Evolutionary conservation across 1,140 invertebrate genomes (phyloP).

Genomic region (Gonioctena quinquepunctata): DNA sequence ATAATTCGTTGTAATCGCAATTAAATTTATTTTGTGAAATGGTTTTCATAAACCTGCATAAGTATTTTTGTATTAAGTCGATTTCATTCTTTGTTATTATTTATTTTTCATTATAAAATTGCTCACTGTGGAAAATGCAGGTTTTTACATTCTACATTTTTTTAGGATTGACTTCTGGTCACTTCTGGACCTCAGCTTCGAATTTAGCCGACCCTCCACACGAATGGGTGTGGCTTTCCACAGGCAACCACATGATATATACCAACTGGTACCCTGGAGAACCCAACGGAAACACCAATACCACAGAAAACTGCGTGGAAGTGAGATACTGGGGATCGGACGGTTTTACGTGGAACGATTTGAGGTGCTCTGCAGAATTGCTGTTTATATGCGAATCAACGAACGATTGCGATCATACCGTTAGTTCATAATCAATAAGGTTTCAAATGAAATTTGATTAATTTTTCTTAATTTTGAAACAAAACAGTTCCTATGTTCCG

Average conservation of each 20-base stretch:
- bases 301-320: background rate
- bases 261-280: background rate
- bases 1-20: too few species aligned
- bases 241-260: background rate
- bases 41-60: too few species aligned
- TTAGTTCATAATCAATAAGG: too few species aligned
- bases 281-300: background rate
- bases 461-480: too few species aligned
- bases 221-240: background rate
- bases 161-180: background rate
- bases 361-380: background rate
- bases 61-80: too few species aligned
- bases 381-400: background rate
- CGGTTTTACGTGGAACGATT: slow-evolving; percentile 1
- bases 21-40: too few species aligned
- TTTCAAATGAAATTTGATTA: too few species aligned
- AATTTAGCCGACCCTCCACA: background rate
- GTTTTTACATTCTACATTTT: background rate
- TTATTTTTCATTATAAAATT: too few species aligned
- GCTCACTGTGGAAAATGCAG: background rate
- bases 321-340: background rate
- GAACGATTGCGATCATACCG: background rate
- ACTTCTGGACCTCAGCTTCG: background rate
- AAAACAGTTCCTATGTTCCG: too few species aligned
- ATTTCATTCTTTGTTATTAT: too few species aligned